Evolutionary conservation across 2,113 vertebrate species (phyloP), one percentile per base, ranked within the genome.

Genomic region (Misgurnus anguillicaudatus): DNA sequence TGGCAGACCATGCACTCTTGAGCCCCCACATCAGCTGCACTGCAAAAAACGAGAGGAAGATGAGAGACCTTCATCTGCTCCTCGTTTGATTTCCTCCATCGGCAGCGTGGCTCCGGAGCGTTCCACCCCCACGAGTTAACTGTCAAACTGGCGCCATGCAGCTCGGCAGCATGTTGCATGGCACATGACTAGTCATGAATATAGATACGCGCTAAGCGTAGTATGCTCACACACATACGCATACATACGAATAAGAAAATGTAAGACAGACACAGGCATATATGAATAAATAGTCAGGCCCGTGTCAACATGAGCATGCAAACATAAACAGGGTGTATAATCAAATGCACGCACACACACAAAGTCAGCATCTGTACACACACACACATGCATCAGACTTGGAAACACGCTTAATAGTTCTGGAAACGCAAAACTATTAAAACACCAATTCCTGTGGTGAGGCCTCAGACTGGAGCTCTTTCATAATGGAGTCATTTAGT

Each of bases 381-480:
- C 38, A 74, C 39, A 24, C 55, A 45, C 57, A n/a, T n/a, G 24
- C 69, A 39, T 74, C 58, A 58, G 63, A 66, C 73, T 71, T 16
- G 39, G 80, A 57, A 78, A 84, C 73, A 70, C 48, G 75, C 85
- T 85, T 87, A 83, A 76, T 53, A 64, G 60, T 64, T 64, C 51
- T 76, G 73, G 60, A 76, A 85, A 84, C 83, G 83, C 81, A 82
- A 83, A 87, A 82, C 87, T 85, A 86, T 83, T 86, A 81, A 78
- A 84, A 82, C 77, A 83, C 72, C 77, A 83, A 87, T 88, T 87
- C 84, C 86, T 88, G 87, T 83, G 87, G 87, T 80, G 72, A 80
- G 71, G 69, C 80, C 82, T 82, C 58, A 73, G 79, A 80, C 82
- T 80, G 80, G 77, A 81, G 75, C 47, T 80, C 73, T 81, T 87